phyloP scores from a whole-genome alignment of 1,140 invertebrate genomes.

The Melitaea cinxia region DNA sequence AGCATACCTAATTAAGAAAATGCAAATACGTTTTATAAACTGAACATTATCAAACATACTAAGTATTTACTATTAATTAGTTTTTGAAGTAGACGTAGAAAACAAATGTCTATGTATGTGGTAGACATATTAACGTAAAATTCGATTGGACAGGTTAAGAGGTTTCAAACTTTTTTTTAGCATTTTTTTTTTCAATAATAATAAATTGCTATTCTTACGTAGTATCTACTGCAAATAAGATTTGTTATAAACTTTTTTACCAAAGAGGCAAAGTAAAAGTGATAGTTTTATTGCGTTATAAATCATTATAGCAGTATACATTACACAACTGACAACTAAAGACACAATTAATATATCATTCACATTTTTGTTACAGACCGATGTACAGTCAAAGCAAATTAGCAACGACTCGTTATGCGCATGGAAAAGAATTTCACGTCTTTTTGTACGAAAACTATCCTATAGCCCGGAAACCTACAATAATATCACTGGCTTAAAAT shows the following conservation, averaged over 20 bases:
- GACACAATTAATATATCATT: conserved; percentile 10
- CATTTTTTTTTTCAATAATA: too few relatives aligned
- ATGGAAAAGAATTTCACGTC: conserved; percentile 30
- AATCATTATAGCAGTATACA: not conserved
- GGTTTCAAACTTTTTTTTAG: too few relatives aligned
- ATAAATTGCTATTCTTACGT: not conserved
- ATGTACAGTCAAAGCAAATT: conserved; percentile 25
- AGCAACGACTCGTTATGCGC: conserved; percentile 24
- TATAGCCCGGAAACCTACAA: conserved; percentile 30
- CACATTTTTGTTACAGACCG: conserved; percentile 46
- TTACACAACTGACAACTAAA: not conserved
- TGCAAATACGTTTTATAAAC: not conserved
- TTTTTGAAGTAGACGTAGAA: not conserved
- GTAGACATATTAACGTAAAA: not conserved
- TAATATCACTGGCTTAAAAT: conserved; percentile 5
- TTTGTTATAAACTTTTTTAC: not conserved
- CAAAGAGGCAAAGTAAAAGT: conserved; percentile 9
- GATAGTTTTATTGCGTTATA: not conserved
- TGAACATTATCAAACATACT: not conserved
- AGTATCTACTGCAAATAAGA: not conserved
- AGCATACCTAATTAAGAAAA: conserved; percentile 2
- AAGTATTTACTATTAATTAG: not conserved
- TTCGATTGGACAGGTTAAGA: too few relatives aligned
- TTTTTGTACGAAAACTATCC: conserved; percentile 41
- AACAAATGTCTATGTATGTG: not conserved